phyloP scores from a whole-genome alignment of 1,140 invertebrate genomes.

The Zaprionus ornatus region DNA sequence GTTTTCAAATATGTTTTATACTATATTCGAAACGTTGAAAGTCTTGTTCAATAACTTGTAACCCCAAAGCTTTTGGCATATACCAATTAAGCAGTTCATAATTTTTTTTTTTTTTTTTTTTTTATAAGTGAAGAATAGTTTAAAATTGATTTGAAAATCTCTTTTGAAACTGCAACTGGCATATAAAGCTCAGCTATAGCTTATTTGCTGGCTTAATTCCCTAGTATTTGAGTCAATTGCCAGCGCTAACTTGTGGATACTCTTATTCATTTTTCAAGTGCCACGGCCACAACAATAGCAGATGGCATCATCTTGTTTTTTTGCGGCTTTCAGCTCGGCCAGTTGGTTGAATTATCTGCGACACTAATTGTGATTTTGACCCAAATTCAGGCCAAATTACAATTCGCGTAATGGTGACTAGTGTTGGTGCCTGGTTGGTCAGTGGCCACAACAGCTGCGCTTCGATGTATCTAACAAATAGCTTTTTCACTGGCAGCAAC shows the following conservation, averaged over 20 bases:
- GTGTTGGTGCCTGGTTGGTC: slow-evolving; percentile 31
- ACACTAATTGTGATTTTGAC: slow-evolving; percentile 78
- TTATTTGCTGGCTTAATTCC: neutral
- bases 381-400: slow-evolving; percentile 74
- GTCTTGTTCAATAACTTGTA: too few species aligned
- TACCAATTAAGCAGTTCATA: too few species aligned
- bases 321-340: slow-evolving; percentile 1
- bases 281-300: slow-evolving; percentile 17
- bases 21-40: too few species aligned
- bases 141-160: neutral
- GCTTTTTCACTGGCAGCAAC: slow-evolving; percentile 24
- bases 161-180: neutral
- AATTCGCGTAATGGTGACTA: slow-evolving; percentile 58
- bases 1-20: too few species aligned
- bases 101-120: neutral
- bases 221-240: neutral
- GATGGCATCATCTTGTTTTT: slow-evolving; percentile 15
- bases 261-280: slow-evolving; percentile 9
- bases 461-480: slow-evolving; percentile 58
- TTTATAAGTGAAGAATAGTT: neutral
- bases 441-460: slow-evolving; percentile 36
- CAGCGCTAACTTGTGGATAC: neutral
- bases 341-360: slow-evolving; percentile 28
- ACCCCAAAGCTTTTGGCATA: too few species aligned
- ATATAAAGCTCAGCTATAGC: too few species aligned